A percentile compares a stretch with the other conserved stretches of the same genome.
phyloP scores from a whole-genome alignment of 2,797 vertebrate genomes.

The Luscinia megarhynchos region DNA sequence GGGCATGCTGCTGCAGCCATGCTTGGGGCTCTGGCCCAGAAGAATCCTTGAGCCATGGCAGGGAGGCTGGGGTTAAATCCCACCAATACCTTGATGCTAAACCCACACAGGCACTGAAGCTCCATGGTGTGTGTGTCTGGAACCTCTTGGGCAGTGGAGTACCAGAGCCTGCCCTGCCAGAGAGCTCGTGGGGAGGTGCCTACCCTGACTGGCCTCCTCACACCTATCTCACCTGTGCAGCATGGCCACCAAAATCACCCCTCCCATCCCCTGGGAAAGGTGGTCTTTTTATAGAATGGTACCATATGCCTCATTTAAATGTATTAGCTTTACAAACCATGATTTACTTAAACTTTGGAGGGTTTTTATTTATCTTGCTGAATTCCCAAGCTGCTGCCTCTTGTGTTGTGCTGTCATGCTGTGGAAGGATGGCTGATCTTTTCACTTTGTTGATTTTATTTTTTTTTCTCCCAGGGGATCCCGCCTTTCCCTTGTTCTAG shows the following conservation, averaged over 20 bases:
- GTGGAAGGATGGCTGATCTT: conserved; percentile 75
- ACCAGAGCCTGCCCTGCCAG: not conserved
- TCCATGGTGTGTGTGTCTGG: fast-evolving
- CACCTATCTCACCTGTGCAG: not conserved
- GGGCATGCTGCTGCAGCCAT: not conserved
- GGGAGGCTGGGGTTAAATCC: not conserved
- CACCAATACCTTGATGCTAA: not conserved
- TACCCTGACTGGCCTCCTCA: not conserved
- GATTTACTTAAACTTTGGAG: conserved; percentile 78
- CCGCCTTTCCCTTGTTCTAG: conserved; percentile 60
- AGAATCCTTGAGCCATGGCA: not conserved
- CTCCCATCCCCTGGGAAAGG: not conserved
- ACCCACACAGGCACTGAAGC: not conserved
- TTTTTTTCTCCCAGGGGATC: conserved; percentile 72
- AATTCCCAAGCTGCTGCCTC: conserved; percentile 57
- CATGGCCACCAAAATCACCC: not conserved
- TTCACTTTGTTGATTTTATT: conserved; percentile 75
- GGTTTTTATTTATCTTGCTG: conserved; percentile 67
- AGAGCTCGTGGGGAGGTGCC: not conserved
- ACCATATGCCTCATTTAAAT: conserved; percentile 28
- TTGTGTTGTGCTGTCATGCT: conserved; percentile 65
- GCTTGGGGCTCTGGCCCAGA: not conserved
- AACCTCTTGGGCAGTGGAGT: fast-evolving
- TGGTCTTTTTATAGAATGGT: not conserved
- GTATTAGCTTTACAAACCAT: conserved; percentile 21